Conservation (phyloP, 35 echinoderm and acorn worm genomes). For the Patiria miniata region DNA sequence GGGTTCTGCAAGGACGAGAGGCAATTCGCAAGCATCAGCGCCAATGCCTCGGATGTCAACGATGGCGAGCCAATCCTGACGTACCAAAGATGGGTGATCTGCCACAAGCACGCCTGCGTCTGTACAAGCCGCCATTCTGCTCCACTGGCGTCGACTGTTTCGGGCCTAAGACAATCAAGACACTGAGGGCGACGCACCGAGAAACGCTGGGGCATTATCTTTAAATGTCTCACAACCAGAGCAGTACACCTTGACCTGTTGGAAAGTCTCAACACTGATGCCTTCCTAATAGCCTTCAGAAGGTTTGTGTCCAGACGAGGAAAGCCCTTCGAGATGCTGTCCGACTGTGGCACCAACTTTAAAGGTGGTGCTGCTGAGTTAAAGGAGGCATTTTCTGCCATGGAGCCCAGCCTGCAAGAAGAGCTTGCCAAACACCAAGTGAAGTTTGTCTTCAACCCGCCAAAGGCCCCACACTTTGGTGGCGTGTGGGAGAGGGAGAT, state of each 20-base stretch:
- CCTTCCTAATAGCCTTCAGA: constrained; percentile 46
- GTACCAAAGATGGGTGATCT: constrained; percentile 62
- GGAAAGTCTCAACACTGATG: constrained; percentile 10
- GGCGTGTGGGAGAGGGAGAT: too few relatives aligned
- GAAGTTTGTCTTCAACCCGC: not conserved
- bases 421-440: not conserved
- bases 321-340: not conserved
- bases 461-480: too few relatives aligned
- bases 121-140: constrained; percentile 53
- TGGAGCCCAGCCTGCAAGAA: not conserved
- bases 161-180: constrained; percentile 55
- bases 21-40: not conserved
- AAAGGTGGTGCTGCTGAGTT: constrained; percentile 27
- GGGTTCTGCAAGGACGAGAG: constrained; percentile 42
- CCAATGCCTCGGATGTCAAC: constrained; percentile 40
- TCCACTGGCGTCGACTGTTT: constrained; percentile 62
- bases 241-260: constrained; percentile 48
- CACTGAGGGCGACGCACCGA: constrained; percentile 17
- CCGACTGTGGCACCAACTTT: constrained; percentile 62
- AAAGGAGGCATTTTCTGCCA: constrained; percentile 22
- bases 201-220: constrained; percentile 59
- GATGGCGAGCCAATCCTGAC: constrained; percentile 27
- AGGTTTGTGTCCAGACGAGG: constrained; percentile 49
- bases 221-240: constrained; percentile 55
- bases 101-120: constrained; percentile 36